phyloP scores from a whole-genome alignment of 2,888 invertebrate genomes.

The Stramonita haemastoma region DNA sequence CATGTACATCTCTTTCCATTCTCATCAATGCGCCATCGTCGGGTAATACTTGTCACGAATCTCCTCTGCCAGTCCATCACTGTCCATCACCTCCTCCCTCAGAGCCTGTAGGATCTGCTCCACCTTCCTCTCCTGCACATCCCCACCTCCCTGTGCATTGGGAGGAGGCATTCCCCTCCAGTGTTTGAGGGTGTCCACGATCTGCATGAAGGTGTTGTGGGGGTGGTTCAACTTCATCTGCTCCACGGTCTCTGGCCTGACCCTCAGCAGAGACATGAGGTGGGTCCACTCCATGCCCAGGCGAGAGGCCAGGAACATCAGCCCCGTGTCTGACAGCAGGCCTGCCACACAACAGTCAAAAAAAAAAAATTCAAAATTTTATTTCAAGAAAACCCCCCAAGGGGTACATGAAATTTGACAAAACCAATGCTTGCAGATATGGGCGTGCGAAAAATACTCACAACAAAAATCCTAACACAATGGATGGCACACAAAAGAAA shows the following conservation, averaged over 20 bases:
- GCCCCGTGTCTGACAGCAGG: conserved; percentile 62
- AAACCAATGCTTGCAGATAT: no score
- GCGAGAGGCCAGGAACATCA: conserved; percentile 61
- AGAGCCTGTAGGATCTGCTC: conserved; percentile 55
- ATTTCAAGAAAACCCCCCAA: no score
- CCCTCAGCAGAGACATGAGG: conserved; percentile 73
- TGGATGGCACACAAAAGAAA: no score
- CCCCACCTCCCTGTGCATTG: conserved; percentile 3
- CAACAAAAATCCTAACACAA: no score
- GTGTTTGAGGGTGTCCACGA: conserved; percentile 52
- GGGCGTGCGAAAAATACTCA: no score
- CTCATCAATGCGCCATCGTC: not conserved
- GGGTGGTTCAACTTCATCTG: conserved; percentile 75
- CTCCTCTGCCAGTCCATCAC: conserved; percentile 45
- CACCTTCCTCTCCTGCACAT: conserved; percentile 47
- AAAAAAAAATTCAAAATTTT: no score
- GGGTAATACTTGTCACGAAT: conserved; percentile 35
- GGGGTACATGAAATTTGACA: no score
- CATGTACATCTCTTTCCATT: not conserved
- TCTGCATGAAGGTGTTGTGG: conserved; percentile 55
- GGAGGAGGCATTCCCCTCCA: conserved; percentile 45
- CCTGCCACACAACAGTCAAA: conserved; percentile 46
- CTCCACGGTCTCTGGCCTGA: conserved; percentile 76
- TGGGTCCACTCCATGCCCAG: conserved; percentile 77
- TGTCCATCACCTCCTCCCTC: conserved; percentile 42